Conservation (phyloP, 92 coral and sea anemone species). For the Nematostella vectensis region DNA sequence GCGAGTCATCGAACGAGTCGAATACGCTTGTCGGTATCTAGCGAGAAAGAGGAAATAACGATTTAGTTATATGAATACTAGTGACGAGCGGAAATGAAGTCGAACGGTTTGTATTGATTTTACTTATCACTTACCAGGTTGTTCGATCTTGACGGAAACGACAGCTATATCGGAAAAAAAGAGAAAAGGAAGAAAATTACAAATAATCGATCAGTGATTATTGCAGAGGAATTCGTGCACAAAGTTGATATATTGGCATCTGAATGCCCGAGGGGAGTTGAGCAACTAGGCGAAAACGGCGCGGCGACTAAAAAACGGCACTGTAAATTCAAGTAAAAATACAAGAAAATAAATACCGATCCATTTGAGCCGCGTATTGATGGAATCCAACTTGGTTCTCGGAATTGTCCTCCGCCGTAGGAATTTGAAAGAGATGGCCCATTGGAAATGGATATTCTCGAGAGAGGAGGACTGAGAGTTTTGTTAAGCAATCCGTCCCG, state of each 20-base stretch:
- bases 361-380: conserved; percentile 98
- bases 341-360: conserved; percentile 71
- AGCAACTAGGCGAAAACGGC: conserved; percentile 10
- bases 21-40: conserved; percentile 99
- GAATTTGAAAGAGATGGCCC: conserved; percentile 92
- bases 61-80: conserved; percentile 36
- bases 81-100: conserved; percentile 78
- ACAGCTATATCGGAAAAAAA: conserved; percentile 61
- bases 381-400: conserved; percentile 99
- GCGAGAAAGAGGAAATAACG: conserved; percentile 24
- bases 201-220: background rate
- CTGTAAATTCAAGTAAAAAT: conserved; percentile 34
- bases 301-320: too few relatives aligned
- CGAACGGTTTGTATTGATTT: conserved; percentile 56
- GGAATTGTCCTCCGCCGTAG: conserved; percentile 82
- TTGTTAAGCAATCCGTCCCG: conserved; percentile 95
- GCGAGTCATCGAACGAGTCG: conserved; percentile 97
- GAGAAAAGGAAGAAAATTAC: conserved; percentile 18
- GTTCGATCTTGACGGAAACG: conserved; percentile 99
- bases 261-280: background rate
- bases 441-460: conserved; percentile 76
- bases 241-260: background rate
- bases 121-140: conserved; percentile 95
- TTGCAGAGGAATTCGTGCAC: background rate
- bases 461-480: conserved; percentile 90